Evolutionary conservation across 2,888 invertebrate species (phyloP), one percentile per base, ranked within the genome.

Genomic region (Mechanitis mazaeus): DNA sequence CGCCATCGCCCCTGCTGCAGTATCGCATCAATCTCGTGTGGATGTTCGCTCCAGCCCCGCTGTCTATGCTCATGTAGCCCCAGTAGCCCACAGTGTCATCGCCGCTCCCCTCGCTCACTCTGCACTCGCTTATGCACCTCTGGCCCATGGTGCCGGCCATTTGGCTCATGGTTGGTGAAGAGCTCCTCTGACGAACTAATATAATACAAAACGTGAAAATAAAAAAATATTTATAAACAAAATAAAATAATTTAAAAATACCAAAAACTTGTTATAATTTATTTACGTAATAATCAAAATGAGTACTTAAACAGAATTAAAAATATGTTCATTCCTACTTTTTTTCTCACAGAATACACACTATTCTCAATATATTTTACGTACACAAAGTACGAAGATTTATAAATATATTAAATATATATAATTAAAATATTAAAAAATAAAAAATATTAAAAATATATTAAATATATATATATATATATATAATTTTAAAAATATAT

Each of bases 11-110:
- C 50, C 50, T 31, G 50, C 50, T 31, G 81, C 82, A 61, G 80
- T 83, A n/a, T 88, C 86, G 11, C 86, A 86, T 71, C 81, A 77
- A 67, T 80, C 79, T 64, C 81, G 90, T 55, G 79, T 83, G 60
- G 80, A 81, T 58, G 75, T 77, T 62, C 78, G 72, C 74, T 67
- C 72, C 72, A 79, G 78, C 74, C 79, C 81, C 60, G 78, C 78
- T 45, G 65, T 80, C 9, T 75, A 78, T 59, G 69, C 76, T 56
- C 73, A 61, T 67, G 59, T 64, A 54, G 63, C 66, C 59, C 72
- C 69, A 67, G 50, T 71, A 28, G 83, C 75, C 79, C 85, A 74
- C 59, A 64, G 71, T 58, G 69, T 77, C 38, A 79, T 81, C 68
- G 75, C 72, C 59, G 78, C 76, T 63, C 70, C 70, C 61, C 58